phyloP scores from a whole-genome alignment of 2,113 vertebrate genomes.

The Sylvilagus bachmani region DNA sequence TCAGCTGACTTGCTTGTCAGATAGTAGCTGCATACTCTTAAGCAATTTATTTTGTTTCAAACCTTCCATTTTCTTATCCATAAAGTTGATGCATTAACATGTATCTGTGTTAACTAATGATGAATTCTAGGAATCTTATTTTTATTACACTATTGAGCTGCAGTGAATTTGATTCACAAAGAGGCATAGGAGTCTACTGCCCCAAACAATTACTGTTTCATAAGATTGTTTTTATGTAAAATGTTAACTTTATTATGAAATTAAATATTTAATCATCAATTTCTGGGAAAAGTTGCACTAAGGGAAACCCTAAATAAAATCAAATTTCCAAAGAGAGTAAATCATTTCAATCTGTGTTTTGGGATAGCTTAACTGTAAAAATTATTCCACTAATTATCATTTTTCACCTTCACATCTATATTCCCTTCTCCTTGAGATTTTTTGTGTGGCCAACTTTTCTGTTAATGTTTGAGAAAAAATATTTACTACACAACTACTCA shows the following conservation, averaged over 20 bases:
- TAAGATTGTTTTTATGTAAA: neutral
- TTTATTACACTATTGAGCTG: neutral
- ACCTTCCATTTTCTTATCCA: neutral
- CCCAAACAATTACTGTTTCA: neutral
- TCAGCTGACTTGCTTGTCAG: neutral
- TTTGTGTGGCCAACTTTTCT: neutral
- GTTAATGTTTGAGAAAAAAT: neutral
- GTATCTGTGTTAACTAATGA: neutral
- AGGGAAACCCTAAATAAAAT: neutral
- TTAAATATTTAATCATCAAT: neutral
- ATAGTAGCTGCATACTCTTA: neutral
- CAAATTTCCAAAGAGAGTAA: neutral
- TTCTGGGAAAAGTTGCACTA: neutral
- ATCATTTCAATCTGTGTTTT: neutral
- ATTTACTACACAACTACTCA: neutral
- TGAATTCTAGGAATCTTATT: neutral
- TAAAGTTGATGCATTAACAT: neutral
- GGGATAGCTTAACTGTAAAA: neutral
- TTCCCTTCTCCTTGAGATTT: neutral
- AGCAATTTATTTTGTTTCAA: conserved; percentile 3
- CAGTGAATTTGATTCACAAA: neutral
- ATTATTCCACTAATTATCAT: neutral
- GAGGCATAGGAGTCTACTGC: neutral
- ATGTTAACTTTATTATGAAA: neutral
- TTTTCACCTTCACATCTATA: neutral